Conservation (phyloP, 2,113 vertebrate species). For the Pterocles gutturalis region DNA sequence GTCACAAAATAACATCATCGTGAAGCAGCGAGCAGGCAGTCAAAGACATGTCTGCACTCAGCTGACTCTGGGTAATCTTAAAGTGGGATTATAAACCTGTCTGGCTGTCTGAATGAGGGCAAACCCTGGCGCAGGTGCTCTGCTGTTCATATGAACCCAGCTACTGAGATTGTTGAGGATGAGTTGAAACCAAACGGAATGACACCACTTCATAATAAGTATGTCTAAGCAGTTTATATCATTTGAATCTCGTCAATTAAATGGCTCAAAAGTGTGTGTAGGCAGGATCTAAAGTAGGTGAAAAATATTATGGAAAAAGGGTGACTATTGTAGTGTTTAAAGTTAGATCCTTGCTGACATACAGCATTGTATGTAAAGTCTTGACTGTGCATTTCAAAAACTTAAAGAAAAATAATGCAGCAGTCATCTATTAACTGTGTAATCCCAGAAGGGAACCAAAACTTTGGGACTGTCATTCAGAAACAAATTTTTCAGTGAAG, state of each 20-base stretch:
- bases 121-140: constrained; percentile 19
- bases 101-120: constrained; percentile 3
- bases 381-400: not conserved
- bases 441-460: not conserved
- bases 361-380: not conserved
- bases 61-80: not conserved
- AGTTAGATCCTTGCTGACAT: not conserved
- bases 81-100: constrained; percentile 22
- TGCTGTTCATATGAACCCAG: not conserved
- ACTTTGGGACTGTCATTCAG: not conserved
- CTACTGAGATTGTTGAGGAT: not conserved
- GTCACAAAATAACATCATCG: not conserved
- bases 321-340: not conserved
- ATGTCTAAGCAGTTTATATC: not conserved
- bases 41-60: not conserved
- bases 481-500: not conserved
- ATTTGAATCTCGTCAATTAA: constrained; percentile 21
- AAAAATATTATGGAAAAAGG: not conserved
- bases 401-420: not conserved
- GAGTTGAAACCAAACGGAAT: constrained; percentile 8
- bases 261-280: not conserved
- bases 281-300: not conserved
- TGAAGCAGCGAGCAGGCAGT: not conserved
- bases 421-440: not conserved
- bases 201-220: not conserved